Percentiles rank a stretch among this genome's conserved stretches.
phyloP scores from a whole-genome alignment of 2,113 vertebrate genomes.

The Crotalus tigris region DNA sequence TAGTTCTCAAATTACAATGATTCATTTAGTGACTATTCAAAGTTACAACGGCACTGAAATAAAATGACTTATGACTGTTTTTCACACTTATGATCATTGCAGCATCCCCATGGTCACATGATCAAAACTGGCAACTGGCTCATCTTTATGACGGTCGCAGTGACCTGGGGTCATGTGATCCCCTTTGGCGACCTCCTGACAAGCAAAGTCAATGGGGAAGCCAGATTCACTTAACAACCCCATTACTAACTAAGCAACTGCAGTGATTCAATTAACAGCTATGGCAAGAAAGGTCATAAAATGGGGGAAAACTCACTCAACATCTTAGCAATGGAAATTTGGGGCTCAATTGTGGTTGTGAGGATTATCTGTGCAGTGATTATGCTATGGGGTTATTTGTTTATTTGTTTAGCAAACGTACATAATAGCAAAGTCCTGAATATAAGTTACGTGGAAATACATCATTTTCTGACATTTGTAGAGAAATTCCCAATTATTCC shows the following conservation, averaged over 20 bases:
- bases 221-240: background rate
- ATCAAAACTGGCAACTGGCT: background rate
- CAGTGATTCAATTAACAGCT: background rate
- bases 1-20: background rate
- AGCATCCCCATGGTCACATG: background rate
- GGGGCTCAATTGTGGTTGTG: background rate
- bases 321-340: background rate
- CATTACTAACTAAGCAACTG: background rate
- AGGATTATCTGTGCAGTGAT: background rate
- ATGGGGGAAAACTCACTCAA: background rate
- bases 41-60: background rate
- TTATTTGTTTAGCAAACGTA: background rate
- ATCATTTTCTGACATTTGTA: background rate
- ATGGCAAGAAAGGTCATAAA: background rate
- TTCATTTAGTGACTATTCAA: background rate
- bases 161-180: background rate
- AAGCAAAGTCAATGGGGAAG: background rate
- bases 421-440: background rate
- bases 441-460: background rate
- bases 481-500: background rate
- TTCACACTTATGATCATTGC: background rate
- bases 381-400: background rate
- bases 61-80: background rate
- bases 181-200: background rate
- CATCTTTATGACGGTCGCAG: background rate